Conservation (phyloP, 2,888 invertebrate species). For the Priapulus caudatus region DNA sequence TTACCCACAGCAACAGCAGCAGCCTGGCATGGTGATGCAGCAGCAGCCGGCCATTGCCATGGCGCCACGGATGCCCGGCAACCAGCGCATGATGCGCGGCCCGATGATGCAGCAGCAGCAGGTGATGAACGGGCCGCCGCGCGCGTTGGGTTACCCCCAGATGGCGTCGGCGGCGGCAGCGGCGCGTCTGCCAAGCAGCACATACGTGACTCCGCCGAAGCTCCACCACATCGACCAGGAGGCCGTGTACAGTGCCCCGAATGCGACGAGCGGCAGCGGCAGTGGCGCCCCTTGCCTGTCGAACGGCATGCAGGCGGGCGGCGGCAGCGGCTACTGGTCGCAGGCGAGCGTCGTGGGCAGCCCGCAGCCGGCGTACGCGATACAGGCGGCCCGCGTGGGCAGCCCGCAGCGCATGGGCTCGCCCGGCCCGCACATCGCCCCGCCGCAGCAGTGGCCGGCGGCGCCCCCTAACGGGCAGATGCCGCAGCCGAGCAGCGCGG, state of each 20-base stretch:
- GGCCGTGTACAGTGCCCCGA: neutral
- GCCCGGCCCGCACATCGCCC: neutral
- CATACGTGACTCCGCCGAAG: neutral
- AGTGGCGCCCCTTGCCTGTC: neutral
- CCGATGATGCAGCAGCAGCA: constrained; percentile 1
- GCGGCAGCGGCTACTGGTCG: neutral
- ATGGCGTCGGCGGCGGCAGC: neutral
- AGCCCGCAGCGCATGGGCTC: neutral
- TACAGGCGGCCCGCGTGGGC: neutral
- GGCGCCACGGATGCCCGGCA: neutral
- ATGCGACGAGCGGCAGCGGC: neutral
- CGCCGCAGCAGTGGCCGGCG: neutral
- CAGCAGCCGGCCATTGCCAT: neutral
- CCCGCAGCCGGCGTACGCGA: neutral
- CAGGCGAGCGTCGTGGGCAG: neutral
- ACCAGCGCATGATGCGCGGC: neutral
- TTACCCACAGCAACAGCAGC: no score
- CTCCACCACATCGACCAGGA: neutral
- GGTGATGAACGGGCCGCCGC: neutral
- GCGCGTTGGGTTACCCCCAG: neutral
- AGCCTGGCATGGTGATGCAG: no score
- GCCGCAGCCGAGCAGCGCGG: no score
- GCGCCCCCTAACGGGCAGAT: neutral
- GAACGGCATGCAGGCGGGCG: neutral
- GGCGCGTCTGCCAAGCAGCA: neutral